Evolutionary conservation across 2,113 vertebrate species (phyloP), one percentile per base, ranked within the genome.

Genomic region (Cynopterus brachyotis): DNA sequence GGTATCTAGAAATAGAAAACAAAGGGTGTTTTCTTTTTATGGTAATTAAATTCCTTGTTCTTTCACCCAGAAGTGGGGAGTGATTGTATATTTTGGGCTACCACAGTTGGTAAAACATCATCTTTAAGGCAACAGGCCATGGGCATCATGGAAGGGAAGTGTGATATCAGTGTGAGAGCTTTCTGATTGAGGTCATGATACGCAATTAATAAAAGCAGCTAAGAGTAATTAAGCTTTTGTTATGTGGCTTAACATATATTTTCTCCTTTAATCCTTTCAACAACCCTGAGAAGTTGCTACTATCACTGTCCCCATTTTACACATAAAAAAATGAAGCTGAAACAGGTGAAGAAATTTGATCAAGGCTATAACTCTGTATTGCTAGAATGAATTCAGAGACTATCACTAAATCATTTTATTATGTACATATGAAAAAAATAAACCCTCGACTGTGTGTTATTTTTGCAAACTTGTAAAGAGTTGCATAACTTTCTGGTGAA

Each of bases 1-100:
- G 28, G 69, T 94, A n/a, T 82, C 94, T 94, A 96, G 91, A 97
- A 97, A 96, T 96, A 96, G 93, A 96, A 97, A 95, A 94, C 66
- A 75, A 85, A 89, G 60, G 75, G 5, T 94, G 81, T 95, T 97
- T 97, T 96, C 81, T 94, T 96, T 95, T 69, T 82, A 53, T 93
- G 53, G 53, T 91, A 93, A 95, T 90, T 94, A 91, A 69, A 89
- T 94, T 95, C 91, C 84, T 97, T 96, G 75, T 35, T 72, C 64
- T 57, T 91, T 94, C 40, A 55, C 59, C 32, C 62, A 73, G 67
- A 96, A 32, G 22, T 91, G 24, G 85, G 75, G 55, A 75, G 57
- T 22, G 62, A 73, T 37, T 24, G 2, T 91, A 82, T 98, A 76
- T 94, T 95, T 88, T 64, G 47, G 72, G 66, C 5, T 19, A 1